phyloP scores from a whole-genome alignment of 2,797 vertebrate genomes.

The Onychomys torridus region DNA sequence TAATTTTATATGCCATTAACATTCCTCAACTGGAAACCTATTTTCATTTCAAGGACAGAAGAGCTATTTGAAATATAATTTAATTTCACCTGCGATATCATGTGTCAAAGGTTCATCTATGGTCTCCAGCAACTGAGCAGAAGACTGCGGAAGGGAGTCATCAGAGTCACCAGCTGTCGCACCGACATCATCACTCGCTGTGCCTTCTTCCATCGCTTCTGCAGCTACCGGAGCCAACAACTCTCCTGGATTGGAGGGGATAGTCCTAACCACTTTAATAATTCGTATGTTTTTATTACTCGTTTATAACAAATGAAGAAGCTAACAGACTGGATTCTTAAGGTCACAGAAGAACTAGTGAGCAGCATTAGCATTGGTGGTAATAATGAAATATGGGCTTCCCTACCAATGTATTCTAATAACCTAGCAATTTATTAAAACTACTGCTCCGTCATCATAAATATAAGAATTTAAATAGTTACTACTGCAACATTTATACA shows the following conservation, averaged over 20 bases:
- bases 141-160: constrained; percentile 92
- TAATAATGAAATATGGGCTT: not conserved
- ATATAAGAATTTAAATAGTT: constrained; percentile 9
- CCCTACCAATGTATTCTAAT: not conserved
- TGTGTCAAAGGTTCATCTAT: constrained; percentile 97
- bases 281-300: constrained; percentile 8
- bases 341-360: constrained; percentile 2
- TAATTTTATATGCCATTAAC: constrained; percentile 1
- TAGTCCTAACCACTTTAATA: constrained; percentile 49
- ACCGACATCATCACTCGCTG: constrained; percentile 93
- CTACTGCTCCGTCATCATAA: not conserved
- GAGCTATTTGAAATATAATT: not conserved
- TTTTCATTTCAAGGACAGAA: not conserved
- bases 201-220: constrained; percentile 95
- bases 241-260: constrained; percentile 90
- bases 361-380: not conserved
- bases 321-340: constrained; percentile 9
- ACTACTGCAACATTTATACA: not conserved
- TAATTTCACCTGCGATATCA: constrained; percentile 94
- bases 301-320: constrained; percentile 23
- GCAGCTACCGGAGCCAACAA: constrained; percentile 93
- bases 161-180: constrained; percentile 93
- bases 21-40: not conserved
- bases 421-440: not conserved
- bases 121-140: constrained; percentile 94